Percentiles rank a stretch among this genome's conserved stretches.
phyloP scores from a whole-genome alignment of 2,888 invertebrate species.

The Protodeltote pygarga region DNA sequence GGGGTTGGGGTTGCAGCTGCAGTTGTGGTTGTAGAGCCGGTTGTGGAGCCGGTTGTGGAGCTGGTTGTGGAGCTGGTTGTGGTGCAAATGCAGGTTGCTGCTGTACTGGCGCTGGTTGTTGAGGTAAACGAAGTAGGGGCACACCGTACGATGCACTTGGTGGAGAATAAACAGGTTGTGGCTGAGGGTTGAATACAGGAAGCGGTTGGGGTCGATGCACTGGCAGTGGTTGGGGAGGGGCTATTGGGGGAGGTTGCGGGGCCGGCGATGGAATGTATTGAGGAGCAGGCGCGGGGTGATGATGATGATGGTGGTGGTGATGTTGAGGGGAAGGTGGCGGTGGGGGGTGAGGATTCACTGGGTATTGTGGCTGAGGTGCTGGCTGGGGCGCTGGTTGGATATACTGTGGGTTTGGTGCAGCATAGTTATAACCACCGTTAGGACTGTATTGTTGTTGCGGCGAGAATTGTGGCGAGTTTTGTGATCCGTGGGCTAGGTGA shows the following conservation, averaged over 20 bases:
- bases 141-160: slow-evolving; percentile 40
- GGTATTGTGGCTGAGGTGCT: slow-evolving; percentile 36
- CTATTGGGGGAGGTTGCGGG: slow-evolving; percentile 18
- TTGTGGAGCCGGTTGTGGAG: slow-evolving; percentile 38
- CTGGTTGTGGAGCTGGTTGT: slow-evolving; percentile 38
- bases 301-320: slow-evolving; percentile 38
- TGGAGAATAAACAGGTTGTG: slow-evolving; percentile 44
- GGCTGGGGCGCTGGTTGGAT: slow-evolving; percentile 50
- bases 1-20: slow-evolving; percentile 31
- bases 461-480: slow-evolving; percentile 35
- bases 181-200: slow-evolving; percentile 32
- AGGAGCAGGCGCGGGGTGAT: slow-evolving; percentile 22
- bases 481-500: no score
- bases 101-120: slow-evolving; percentile 10
- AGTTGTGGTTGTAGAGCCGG: slow-evolving; percentile 43
- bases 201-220: slow-evolving; percentile 30
- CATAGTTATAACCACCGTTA: slow-evolving; percentile 61
- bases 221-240: slow-evolving; percentile 9
- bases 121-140: slow-evolving; percentile 25
- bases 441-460: slow-evolving; percentile 48
- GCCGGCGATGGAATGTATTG: slow-evolving; percentile 20
- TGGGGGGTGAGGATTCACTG: slow-evolving; percentile 7
- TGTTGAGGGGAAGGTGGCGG: slow-evolving; percentile 36
- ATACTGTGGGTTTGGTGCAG: slow-evolving; percentile 54
- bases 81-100: slow-evolving; percentile 18